A percentile compares a stretch with the other conserved stretches of the same genome.
These are phyloP conservation scores for Grammomys dolichurus DNA, from an alignment of 2,113 vertebrate genomes.

Conservation along the genomic window DNA sequence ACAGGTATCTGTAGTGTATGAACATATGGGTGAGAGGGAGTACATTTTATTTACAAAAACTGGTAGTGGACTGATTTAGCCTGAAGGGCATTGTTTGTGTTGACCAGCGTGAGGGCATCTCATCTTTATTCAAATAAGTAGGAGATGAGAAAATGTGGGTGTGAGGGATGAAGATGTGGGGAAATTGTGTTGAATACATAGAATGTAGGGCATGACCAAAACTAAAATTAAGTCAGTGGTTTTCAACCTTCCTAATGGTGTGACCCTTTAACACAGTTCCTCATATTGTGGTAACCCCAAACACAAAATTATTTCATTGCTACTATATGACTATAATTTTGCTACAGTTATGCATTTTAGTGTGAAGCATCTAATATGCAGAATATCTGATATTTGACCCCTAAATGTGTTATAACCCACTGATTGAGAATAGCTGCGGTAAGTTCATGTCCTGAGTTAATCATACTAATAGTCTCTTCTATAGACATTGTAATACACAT, in stretches of 20 bases:
- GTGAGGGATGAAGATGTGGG: not conserved
- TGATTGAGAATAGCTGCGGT: not conserved
- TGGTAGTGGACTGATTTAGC: not conserved
- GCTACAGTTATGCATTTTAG: no score
- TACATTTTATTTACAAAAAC: constrained; percentile 11
- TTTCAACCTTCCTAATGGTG: not conserved
- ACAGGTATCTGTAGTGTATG: not conserved
- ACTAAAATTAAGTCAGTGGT: not conserved
- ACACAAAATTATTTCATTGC: not conserved
- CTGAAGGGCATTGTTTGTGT: not conserved
- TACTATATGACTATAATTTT: no score
- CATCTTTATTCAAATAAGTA: not conserved
- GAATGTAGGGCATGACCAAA: not conserved
- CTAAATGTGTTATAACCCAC: not conserved
- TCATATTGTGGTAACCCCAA: not conserved
- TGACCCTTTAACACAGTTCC: not conserved
- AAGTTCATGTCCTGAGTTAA: not conserved
- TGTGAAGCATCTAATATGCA: not conserved
- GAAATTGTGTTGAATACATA: not conserved
- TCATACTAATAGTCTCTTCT: not conserved
- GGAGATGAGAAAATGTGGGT: not conserved
- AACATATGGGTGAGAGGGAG: not conserved
- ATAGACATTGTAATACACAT: not conserved
- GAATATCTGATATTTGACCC: no score
- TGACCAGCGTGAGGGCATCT: not conserved